phyloP scores from a whole-genome alignment of 2,888 invertebrate species.

The Pasiphila rectangulata region DNA sequence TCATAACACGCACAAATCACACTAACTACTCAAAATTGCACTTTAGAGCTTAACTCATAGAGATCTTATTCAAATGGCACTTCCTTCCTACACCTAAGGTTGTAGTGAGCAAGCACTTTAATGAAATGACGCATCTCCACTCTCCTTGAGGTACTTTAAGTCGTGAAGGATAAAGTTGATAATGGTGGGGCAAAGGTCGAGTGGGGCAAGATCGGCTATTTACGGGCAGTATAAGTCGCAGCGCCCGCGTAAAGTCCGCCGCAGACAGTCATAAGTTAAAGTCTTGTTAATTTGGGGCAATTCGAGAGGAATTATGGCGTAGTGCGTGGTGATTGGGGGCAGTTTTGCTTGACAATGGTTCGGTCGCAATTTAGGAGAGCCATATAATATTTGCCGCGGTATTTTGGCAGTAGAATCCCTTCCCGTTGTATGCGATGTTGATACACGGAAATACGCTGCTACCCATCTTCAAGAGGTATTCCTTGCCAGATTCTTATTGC shows the following conservation, averaged over 20 bases:
- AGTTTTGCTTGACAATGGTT: neutral
- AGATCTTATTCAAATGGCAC: conserved; percentile 15
- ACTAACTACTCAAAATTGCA: conserved; percentile 2
- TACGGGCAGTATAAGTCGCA: conserved; percentile 10
- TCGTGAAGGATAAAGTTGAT: conserved; percentile 5
- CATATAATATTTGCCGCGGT: no score
- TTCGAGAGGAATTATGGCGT: conserved; percentile 7
- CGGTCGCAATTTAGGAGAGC: neutral
- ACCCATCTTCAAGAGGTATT: no score
- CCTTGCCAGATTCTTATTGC: no score
- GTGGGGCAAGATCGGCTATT: conserved; percentile 15
- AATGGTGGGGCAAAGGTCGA: neutral
- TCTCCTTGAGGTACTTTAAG: no score
- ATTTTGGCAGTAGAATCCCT: no score
- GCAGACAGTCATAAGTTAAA: conserved; percentile 22
- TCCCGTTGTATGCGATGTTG: no score
- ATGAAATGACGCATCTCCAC: no score
- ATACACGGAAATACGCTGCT: no score
- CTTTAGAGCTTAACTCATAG: conserved; percentile 8
- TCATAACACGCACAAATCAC: conserved; percentile 11
- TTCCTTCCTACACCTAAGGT: neutral
- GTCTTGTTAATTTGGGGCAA: conserved; percentile 17
- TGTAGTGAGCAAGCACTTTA: conserved; percentile 2
- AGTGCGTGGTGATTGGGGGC: neutral
- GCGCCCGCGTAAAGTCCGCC: conserved; percentile 9